Base-by-base conservation (phyloP, 1,140 invertebrate species). In the Pygmarrhopalites habei region DNA sequence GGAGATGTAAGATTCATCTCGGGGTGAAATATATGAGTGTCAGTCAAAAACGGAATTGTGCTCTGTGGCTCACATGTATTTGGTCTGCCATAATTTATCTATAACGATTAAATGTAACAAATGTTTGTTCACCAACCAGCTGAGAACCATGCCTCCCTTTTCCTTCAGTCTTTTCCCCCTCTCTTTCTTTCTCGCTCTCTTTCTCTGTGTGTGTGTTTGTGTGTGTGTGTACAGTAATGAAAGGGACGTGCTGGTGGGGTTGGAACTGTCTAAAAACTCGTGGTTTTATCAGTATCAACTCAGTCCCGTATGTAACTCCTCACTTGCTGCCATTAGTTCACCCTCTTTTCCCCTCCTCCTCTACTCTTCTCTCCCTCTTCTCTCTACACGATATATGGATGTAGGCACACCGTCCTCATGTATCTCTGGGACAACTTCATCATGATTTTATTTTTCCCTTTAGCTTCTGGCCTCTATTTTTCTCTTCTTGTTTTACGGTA, bases 21-120 rank as follows among this genome's bases (percentile, higher is more conserved):
- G 28, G 23, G 21, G 19, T 39, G 58, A 35, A 52, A 65, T 29
- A 60, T 65, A 65, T 65, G 64, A 61, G 53, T 65, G 64, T 65
- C 64, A 65, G 64, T 60, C 58, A 61, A 57, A 55, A 53, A 35
- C 58, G 46, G 58, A 43, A 55, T 65, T 32, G 59, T 51, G 25
- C 41, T 39, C 35, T 29, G 55, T 60, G 28, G 26, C 41, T 53
- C 17, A n/a, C 51, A 57, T 39, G 29, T 57, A 63, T 46, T 63
- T 63, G 52, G 39, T 28, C 64, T 58, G 29, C 23, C 44, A 57
- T 60, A 65, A 65, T 65, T 60, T 62, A 62, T 62, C 51, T 62
- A 62, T 19, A 46, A 25, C 58, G 58, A 60, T 60, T 60, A 60
- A 35, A 60, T 51, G 12, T 60, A 60, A 60, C 58, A 60, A 60